These are phyloP conservation scores for Eutolmus rufibarbis DNA, from an alignment of 2,888 invertebrate species.

Conservation along the genomic window DNA sequence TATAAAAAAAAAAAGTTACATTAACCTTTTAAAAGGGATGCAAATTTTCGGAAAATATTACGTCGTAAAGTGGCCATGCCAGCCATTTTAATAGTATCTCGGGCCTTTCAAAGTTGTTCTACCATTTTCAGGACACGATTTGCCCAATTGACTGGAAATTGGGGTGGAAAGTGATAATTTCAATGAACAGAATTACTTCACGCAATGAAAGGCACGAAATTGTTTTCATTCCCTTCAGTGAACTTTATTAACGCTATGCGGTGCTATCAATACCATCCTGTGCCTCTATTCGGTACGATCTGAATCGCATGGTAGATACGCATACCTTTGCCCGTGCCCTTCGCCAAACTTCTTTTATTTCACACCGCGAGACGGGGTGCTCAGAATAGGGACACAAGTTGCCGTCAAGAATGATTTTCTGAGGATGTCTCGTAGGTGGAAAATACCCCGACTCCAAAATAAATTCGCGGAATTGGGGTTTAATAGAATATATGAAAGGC, in stretches of 20 bases:
- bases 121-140: background rate
- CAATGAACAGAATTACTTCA: slow-evolving; percentile 9
- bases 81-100: background rate
- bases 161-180: background rate
- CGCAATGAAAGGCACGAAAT: background rate
- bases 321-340: background rate
- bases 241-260: slow-evolving; percentile 16
- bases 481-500: slow-evolving; percentile 38
- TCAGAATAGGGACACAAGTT: background rate
- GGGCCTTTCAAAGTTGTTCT: background rate
- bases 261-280: slow-evolving; percentile 31
- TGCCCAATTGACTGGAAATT: slow-evolving; percentile 31
- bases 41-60: background rate
- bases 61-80: background rate
- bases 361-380: background rate
- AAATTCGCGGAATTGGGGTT: slow-evolving; percentile 34
- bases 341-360: background rate
- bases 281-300: background rate
- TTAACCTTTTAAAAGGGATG: background rate
- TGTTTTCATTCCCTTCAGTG: background rate
- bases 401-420: background rate
- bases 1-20: background rate
- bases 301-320: background rate
- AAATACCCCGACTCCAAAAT: slow-evolving; percentile 6
- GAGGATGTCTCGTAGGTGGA: background rate